phyloP scores from a whole-genome alignment of 2,888 invertebrate species.

The Arrhopalites spinosus region DNA sequence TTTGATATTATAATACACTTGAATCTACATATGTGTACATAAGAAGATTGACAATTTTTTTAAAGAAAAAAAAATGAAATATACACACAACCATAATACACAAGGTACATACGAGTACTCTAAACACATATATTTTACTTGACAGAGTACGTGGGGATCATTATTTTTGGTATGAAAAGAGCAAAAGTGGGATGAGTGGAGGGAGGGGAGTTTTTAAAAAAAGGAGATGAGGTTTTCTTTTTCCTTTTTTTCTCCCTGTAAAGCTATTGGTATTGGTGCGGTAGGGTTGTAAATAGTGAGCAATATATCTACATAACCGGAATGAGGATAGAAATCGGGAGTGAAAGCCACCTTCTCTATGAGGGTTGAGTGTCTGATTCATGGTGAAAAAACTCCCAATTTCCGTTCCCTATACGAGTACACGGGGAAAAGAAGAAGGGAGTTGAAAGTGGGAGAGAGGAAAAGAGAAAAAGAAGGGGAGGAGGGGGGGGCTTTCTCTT shows the following conservation, averaged over 20 bases:
- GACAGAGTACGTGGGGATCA: no score
- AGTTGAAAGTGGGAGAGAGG: neutral
- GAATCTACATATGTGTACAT: no score
- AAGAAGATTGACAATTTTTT: no score
- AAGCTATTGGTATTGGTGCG: neutral
- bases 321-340: conserved; percentile 3
- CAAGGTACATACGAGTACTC: no score
- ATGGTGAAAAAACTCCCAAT: conserved; percentile 31
- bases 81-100: no score
- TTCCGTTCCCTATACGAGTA: conserved; percentile 17
- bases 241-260: neutral
- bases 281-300: neutral
- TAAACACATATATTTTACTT: no score
- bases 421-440: neutral
- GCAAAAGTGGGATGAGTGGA: neutral
- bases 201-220: neutral
- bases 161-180: no score
- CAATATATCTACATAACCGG: neutral
- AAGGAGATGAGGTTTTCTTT: neutral
- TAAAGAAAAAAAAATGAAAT: no score
- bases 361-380: conserved; percentile 16
- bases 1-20: no score
- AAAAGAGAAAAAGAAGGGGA: neutral
- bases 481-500: no score
- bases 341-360: conserved; percentile 21